phyloP scores from a whole-genome alignment of 2,797 vertebrate species.

The Gymnothorax reevesii region DNA sequence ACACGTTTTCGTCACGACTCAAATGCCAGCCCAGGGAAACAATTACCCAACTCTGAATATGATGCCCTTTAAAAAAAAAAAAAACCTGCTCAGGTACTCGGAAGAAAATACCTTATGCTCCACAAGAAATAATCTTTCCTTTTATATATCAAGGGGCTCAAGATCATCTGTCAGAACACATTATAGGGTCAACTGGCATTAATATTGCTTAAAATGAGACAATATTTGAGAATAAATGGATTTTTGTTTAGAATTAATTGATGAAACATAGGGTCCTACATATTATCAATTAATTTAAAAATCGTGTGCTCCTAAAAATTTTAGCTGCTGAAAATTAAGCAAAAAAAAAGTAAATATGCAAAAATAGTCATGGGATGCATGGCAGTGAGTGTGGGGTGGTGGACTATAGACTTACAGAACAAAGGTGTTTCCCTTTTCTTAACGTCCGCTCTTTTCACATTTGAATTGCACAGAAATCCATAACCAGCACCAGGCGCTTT shows the following conservation, averaged over 20 bases:
- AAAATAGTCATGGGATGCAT: slow-evolving; percentile 3
- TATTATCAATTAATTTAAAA: not conserved
- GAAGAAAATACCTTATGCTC: not conserved
- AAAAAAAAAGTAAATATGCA: not conserved
- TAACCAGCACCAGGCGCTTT: not conserved
- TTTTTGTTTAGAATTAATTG: not conserved
- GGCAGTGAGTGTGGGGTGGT: not conserved
- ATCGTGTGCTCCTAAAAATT: not conserved
- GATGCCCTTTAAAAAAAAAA: not conserved
- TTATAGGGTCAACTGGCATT: not conserved
- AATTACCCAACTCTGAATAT: not conserved
- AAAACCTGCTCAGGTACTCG: not conserved
- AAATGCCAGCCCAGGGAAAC: not conserved
- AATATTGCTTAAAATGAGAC: not conserved
- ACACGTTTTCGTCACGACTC: not conserved
- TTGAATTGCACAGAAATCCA: not conserved
- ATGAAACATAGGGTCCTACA: not conserved
- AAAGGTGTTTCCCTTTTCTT: slow-evolving; percentile 16
- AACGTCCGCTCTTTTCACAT: not conserved
- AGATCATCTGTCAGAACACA: not conserved
- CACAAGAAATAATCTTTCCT: not conserved
- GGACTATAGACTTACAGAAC: not conserved
- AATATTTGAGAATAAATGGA: not conserved
- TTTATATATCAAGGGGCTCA: not conserved
- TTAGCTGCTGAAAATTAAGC: not conserved